Conservation (phyloP, 2,797 vertebrate genomes). For the Sebastes diploproa region DNA sequence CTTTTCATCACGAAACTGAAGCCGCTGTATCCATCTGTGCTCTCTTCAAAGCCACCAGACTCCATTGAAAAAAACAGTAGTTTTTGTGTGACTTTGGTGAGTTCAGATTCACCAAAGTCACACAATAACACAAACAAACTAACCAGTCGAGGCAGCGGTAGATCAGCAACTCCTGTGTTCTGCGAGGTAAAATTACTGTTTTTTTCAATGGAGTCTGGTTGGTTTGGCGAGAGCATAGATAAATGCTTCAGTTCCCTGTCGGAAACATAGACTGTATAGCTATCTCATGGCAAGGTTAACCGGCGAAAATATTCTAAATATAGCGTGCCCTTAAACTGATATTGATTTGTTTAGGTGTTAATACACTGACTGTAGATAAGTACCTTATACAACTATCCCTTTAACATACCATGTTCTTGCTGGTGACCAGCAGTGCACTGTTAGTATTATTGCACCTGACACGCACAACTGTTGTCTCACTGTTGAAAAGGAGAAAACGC, state of each 20-base stretch:
- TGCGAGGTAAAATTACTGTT: no score
- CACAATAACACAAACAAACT: neutral
- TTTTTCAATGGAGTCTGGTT: no score
- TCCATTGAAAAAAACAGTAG: no score
- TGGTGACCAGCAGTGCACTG: neutral
- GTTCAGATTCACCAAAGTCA: neutral
- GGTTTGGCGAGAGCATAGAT: no score
- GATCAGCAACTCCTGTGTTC: no score
- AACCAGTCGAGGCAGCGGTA: no score
- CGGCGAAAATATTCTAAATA: neutral
- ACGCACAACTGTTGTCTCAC: constrained; percentile 10
- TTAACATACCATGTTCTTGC: constrained; percentile 1
- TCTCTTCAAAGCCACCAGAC: no score
- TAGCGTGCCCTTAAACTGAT: neutral
- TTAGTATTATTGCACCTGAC: constrained; percentile 20
- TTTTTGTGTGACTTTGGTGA: neutral
- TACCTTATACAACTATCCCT: neutral
- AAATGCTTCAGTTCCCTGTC: no score
- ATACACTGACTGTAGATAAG: neutral
- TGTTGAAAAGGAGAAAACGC: constrained; percentile 1
- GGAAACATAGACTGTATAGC: neutral
- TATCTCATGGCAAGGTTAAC: neutral
- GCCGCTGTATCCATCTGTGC: no score
- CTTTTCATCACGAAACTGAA: no score
- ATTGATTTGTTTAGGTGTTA: neutral